A percentile compares a stretch with the other conserved stretches of the same genome.
phyloP scores from a whole-genome alignment of 2,113 vertebrate genomes.

The Atractosteus spatula region DNA sequence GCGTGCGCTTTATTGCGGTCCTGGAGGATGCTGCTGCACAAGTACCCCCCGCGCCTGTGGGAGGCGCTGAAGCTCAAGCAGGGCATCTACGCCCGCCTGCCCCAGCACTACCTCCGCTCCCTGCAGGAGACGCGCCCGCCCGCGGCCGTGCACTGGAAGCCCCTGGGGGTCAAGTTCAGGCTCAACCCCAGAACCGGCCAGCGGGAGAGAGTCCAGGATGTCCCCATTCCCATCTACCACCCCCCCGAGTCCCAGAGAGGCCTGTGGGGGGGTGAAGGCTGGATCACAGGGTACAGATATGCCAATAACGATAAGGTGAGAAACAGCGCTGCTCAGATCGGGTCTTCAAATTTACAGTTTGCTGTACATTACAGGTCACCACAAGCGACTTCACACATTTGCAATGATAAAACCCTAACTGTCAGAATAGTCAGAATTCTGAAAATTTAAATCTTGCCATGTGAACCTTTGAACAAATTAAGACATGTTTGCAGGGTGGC shows the following conservation, averaged over 20 bases:
- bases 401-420: no score
- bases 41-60: conserved; percentile 75
- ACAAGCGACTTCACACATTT: no score
- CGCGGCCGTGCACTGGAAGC: conserved; percentile 78
- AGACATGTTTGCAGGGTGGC: neutral
- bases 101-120: conserved; percentile 75
- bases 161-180: conserved; percentile 67
- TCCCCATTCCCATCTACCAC: conserved; percentile 73
- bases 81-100: conserved; percentile 82
- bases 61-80: conserved; percentile 67
- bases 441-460: no score
- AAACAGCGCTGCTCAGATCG: neutral
- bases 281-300: conserved; percentile 78
- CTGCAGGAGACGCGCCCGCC: conserved; percentile 58
- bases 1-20: no score
- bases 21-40: conserved; percentile 78
- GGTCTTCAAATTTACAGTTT: no score
- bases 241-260: conserved; percentile 77
- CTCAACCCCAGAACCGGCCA: conserved; percentile 67
- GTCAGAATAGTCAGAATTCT: neutral
- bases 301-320: conserved; percentile 82
- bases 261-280: conserved; percentile 93
- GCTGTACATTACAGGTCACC: neutral
- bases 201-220: conserved; percentile 81
- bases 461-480: no score